phyloP scores from a whole-genome alignment of 2,113 vertebrate genomes.

The Trogon surrucura region DNA sequence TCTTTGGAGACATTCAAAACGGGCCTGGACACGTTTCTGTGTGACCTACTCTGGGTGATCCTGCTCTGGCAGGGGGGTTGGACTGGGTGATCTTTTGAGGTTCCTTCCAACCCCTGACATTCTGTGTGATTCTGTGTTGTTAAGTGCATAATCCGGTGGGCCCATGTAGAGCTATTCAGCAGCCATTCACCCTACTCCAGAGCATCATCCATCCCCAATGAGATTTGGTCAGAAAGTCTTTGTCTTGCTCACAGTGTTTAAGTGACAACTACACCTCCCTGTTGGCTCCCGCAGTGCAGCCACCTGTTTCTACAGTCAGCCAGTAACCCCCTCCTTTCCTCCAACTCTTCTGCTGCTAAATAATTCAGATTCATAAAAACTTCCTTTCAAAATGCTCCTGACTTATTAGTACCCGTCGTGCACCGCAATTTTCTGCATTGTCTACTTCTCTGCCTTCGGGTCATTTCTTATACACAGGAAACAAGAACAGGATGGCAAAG shows the following conservation, averaged over 20 bases:
- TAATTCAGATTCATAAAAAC: background rate
- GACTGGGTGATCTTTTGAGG: too few species aligned
- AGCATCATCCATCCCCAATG: background rate
- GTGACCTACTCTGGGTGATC: too few species aligned
- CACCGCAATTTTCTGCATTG: background rate
- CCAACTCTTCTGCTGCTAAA: background rate
- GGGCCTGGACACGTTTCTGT: too few species aligned
- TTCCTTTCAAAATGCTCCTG: background rate
- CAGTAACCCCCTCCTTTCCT: background rate
- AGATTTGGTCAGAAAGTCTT: background rate
- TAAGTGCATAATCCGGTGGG: too few species aligned
- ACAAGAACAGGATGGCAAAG: conserved; percentile 18
- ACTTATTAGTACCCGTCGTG: background rate
- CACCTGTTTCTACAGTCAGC: background rate
- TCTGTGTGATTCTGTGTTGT: too few species aligned
- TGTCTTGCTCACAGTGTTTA: background rate
- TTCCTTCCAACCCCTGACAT: too few species aligned
- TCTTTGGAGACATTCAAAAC: too few species aligned
- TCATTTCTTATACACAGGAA: conserved; percentile 20
- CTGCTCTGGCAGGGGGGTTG: too few species aligned
- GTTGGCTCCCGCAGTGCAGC: background rate
- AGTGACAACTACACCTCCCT: background rate
- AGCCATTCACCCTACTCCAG: background rate
- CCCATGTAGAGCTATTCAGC: background rate
- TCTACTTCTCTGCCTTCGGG: background rate